Conservation (phyloP, 2,888 invertebrate genomes). For the Tetrapedia diversipes region DNA sequence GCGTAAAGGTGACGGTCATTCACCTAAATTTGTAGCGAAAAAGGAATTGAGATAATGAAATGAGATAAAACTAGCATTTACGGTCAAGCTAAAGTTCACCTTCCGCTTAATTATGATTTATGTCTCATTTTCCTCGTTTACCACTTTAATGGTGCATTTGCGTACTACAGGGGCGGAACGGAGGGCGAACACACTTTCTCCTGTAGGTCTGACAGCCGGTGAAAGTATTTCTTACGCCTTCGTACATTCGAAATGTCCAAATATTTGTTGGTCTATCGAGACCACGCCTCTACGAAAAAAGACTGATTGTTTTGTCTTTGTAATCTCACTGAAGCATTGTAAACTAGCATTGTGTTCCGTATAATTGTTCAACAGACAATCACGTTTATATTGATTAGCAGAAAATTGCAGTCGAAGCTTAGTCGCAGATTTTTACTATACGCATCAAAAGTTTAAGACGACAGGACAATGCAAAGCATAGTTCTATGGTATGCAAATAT, state of each 20-base stretch:
- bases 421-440: not conserved
- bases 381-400: too few relatives aligned
- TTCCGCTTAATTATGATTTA: slow-evolving; percentile 15
- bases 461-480: too few relatives aligned
- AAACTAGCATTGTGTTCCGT: too few relatives aligned
- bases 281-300: slow-evolving; percentile 41
- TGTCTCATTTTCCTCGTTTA: slow-evolving; percentile 28
- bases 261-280: slow-evolving; percentile 58
- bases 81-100: not conserved
- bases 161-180: slow-evolving; percentile 60
- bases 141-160: slow-evolving; percentile 50
- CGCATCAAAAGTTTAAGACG: not conserved
- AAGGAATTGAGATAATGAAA: not conserved
- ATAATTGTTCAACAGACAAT: too few relatives aligned
- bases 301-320: slow-evolving; percentile 35
- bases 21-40: slow-evolving; percentile 12
- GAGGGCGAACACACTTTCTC: slow-evolving; percentile 67
- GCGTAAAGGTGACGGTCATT: slow-evolving; percentile 36
- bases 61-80: not conserved
- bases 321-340: not conserved
- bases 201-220: slow-evolving; percentile 55
- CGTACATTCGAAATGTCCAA: slow-evolving; percentile 51
- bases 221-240: slow-evolving; percentile 71
- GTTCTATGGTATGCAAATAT: too few relatives aligned
- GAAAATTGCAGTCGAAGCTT: not conserved